Evolutionary conservation across 2,113 vertebrate species (phyloP).

Genomic region (Corynorhinus townsendii): DNA sequence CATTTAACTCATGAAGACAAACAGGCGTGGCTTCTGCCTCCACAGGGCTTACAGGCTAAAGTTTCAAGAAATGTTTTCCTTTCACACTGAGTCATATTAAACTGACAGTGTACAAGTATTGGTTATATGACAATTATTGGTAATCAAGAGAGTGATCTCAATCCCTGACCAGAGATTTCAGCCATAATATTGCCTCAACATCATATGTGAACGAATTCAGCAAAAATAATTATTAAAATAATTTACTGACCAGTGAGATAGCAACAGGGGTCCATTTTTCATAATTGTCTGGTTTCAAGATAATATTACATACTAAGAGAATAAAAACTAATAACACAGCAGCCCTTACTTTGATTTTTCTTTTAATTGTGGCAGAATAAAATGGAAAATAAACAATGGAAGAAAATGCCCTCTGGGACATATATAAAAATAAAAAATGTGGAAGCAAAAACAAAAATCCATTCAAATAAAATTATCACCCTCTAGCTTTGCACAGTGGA

Average conservation of each 20-base stretch:
- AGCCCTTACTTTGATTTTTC: slow-evolving; percentile 12
- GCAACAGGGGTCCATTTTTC: neutral
- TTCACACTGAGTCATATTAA: neutral
- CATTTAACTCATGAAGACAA: neutral
- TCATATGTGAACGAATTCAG: neutral
- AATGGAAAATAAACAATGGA: neutral
- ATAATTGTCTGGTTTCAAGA: neutral
- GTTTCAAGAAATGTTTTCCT: neutral
- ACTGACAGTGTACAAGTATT: neutral
- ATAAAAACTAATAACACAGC: neutral
- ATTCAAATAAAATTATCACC: neutral
- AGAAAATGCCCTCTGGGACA: neutral
- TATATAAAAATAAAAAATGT: neutral
- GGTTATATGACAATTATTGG: neutral
- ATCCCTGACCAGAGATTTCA: neutral
- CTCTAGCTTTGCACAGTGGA: neutral
- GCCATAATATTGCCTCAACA: neutral
- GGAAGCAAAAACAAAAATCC: neutral
- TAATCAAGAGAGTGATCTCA: neutral
- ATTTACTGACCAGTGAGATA: neutral
- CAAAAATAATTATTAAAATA: slow-evolving; percentile 8
- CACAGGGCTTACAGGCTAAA: neutral
- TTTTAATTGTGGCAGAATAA: neutral
- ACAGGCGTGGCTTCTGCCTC: neutral
- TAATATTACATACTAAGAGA: neutral